phyloP scores from a whole-genome alignment of 2,797 vertebrate species.

The Neopelma chrysocephalum region DNA sequence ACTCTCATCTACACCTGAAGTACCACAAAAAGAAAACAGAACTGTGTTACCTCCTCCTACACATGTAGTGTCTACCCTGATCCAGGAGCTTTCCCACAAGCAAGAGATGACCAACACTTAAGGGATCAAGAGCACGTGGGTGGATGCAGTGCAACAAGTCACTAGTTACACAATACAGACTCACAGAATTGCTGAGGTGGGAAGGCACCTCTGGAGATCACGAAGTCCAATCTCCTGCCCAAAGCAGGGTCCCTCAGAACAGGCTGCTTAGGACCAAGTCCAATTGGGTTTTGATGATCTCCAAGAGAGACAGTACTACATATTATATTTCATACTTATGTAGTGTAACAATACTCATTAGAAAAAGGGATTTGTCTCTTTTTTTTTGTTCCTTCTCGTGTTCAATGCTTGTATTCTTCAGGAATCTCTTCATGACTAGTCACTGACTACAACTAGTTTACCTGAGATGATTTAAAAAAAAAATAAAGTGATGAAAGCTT shows the following conservation, averaged over 20 bases:
- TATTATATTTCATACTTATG: neutral
- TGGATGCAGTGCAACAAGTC: neutral
- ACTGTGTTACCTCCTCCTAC: neutral
- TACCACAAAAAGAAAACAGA: neutral
- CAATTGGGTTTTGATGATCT: neutral
- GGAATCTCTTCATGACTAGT: neutral
- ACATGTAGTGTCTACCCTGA: neutral
- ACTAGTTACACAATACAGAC: neutral
- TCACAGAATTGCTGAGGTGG: neutral
- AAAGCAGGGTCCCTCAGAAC: neutral
- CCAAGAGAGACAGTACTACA: neutral
- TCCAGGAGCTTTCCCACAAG: neutral
- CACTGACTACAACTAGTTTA: neutral
- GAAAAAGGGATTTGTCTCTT: neutral
- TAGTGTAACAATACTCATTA: neutral
- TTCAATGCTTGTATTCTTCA: neutral
- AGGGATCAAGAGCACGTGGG: neutral
- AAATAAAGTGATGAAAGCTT: neutral
- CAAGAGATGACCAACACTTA: neutral
- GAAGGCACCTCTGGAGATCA: neutral
- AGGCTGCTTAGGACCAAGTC: neutral
- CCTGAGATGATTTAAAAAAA: conserved; percentile 32
- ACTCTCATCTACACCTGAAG: neutral
- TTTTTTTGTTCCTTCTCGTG: neutral
- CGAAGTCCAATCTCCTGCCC: neutral